Evolutionary conservation across 2,113 vertebrate species (phyloP), one percentile per base, ranked within the genome.

Genomic region (Zosterops pallidus): DNA sequence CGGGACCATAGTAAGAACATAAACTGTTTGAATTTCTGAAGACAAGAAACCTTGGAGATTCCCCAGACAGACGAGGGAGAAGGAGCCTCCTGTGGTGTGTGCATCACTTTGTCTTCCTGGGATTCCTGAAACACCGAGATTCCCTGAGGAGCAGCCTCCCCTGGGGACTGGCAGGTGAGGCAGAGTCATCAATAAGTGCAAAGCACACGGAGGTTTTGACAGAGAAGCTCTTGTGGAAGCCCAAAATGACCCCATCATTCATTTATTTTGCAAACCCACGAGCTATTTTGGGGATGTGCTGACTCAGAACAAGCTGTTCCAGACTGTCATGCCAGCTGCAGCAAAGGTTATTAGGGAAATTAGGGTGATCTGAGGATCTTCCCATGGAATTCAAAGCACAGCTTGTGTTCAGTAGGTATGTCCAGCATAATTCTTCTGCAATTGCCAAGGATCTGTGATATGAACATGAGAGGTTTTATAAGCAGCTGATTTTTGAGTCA

Each of bases 401-500:
- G 85, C 56, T 81, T 15, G 0, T 20, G 35, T 12, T 77, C 52
- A 46, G 50, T 4, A 5, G 14, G 26, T 12, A 9, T 1, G 0
- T 25, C 71, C 90, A 79, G 95, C 42, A 16, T 8, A 74, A 60
- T 47, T 65, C 74, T 14, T 9, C n/a, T 55, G 3, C 83, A 47
- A 44, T 25, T 81, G 84, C 84, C 84, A 60, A 7, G 75, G 75
- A 52, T 70, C 83, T 84, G 65, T 62, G 92, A 24, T 65, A 20
- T 12, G 92, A 93, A 25, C 76, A 49, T 0, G 0, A 77, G 89
- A 95, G 82, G 57, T 93, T 93, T 85, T 65, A 26, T 59, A 80
- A 96, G 93, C 67, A 90, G 92, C 95, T 96, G 94, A 89, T 92
- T 96, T 97, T 97, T 97, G 95, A 93, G 90, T 97, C 95, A 97